Evolutionary conservation across 1,140 invertebrate species (phyloP).

Genomic region (Cyclina sinensis): DNA sequence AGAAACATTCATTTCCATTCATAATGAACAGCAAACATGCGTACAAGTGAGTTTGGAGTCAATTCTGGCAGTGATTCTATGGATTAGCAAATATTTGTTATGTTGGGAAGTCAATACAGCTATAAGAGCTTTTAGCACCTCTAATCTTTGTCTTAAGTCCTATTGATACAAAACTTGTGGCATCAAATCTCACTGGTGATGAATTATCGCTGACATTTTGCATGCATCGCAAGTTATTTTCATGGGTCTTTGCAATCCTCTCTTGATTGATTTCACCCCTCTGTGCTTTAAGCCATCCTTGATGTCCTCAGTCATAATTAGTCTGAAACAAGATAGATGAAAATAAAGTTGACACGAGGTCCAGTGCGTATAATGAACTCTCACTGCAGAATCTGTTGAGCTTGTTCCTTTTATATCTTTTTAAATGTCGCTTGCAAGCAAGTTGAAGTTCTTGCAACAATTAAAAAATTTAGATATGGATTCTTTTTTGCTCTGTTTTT

Average conservation of each 20-base stretch:
- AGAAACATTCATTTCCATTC: too few species aligned
- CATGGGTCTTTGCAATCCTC: not conserved
- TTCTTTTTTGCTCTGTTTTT: too few species aligned
- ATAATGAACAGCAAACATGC: conserved; percentile 3
- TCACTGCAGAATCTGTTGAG: too few species aligned
- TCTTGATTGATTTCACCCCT: conserved; percentile 29
- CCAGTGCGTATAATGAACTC: too few species aligned
- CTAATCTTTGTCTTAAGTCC: conserved; percentile 17
- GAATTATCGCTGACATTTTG: not conserved
- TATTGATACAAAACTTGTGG: not conserved
- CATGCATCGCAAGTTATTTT: conserved; percentile 13
- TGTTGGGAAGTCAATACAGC: not conserved
- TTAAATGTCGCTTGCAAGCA: too few species aligned
- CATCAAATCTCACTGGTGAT: not conserved
- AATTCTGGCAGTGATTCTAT: not conserved
- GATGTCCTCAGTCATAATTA: conserved; percentile 16
- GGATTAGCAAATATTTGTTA: conserved; percentile 6
- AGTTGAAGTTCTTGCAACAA: too few species aligned
- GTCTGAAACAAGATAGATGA: not conserved
- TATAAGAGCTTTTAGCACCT: conserved; percentile 10
- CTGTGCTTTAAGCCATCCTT: conserved; percentile 1
- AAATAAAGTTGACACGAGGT: conserved; percentile 19
- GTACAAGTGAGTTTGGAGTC: not conserved
- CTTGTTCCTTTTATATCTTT: too few species aligned
- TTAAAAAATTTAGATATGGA: too few species aligned